A percentile compares a stretch with the other conserved stretches of the same genome.
These are phyloP conservation scores for Craterocephalus amniculus DNA, from an alignment of 2,797 vertebrate species.

Conservation along the genomic window DNA sequence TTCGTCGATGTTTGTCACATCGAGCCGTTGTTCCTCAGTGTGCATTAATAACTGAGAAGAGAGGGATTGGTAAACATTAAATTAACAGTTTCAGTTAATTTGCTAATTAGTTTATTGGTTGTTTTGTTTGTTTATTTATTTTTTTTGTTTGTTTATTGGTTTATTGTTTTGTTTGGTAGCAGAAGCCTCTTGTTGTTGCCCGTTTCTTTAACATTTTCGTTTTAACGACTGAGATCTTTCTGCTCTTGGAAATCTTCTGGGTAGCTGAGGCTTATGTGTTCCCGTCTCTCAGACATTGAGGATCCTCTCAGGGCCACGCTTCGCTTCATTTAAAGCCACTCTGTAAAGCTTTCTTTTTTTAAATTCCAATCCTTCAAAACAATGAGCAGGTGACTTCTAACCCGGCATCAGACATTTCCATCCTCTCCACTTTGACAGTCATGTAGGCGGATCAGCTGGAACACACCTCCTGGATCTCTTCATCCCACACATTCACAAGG, in stretches of 20 bases:
- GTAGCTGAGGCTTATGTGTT: background rate
- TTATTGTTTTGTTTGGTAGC: no score
- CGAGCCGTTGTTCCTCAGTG: no score
- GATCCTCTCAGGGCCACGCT: background rate
- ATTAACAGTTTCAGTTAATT: no score
- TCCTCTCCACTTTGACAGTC: background rate
- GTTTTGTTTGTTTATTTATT: no score
- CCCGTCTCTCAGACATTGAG: background rate
- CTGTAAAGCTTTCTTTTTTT: background rate
- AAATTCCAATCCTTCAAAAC: background rate
- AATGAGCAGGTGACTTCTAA: background rate
- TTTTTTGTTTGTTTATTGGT: no score
- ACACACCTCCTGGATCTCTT: constrained; percentile 5
- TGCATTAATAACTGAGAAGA: no score
- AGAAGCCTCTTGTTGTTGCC: no score
- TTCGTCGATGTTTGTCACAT: no score
- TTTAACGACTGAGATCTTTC: no score
- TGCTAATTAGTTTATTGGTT: no score
- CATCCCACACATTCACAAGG: constrained; percentile 6
- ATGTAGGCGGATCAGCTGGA: constrained; percentile 11
- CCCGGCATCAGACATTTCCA: constrained; percentile 1
- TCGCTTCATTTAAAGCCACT: background rate
- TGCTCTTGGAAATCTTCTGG: background rate
- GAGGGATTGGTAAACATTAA: no score
- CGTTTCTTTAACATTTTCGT: no score